phyloP scores from a whole-genome alignment of 1,140 invertebrate species.

The Panagrolaimus sp. region DNA sequence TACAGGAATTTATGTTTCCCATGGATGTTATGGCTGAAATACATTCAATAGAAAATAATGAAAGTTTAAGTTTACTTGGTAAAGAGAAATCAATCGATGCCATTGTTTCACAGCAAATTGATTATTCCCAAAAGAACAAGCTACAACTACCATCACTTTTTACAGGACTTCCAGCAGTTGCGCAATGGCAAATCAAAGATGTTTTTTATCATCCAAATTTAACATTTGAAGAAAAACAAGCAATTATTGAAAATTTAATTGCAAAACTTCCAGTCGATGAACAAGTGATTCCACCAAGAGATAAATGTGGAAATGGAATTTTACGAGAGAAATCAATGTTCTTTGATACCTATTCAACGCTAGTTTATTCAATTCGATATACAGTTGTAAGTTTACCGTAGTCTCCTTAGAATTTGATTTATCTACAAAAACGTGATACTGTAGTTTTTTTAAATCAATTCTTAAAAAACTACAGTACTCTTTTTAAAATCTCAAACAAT shows the following conservation, averaged over 20 bases:
- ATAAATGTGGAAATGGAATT: background rate
- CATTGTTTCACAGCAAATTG: too few species aligned
- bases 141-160: background rate
- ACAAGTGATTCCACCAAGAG: background rate
- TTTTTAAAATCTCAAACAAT: too few species aligned
- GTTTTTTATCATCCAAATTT: slow-evolving; percentile 5
- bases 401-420: background rate
- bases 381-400: background rate
- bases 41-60: background rate
- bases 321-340: background rate
- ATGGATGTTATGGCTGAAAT: background rate
- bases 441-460: too few species aligned
- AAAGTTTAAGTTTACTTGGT: background rate
- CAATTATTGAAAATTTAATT: background rate
- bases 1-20: background rate
- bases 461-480: too few species aligned
- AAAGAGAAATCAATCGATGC: background rate
- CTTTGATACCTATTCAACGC: background rate
- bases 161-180: background rate
- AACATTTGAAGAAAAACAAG: background rate
- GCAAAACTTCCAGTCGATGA: background rate
- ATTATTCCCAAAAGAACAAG: background rate
- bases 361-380: slow-evolving; percentile 6
- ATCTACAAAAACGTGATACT: too few species aligned
- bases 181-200: slow-evolving; percentile 7